These are phyloP conservation scores for Pogonomyrmex californicus DNA, from an alignment of 1,140 invertebrate genomes.

Conservation along the genomic window DNA sequence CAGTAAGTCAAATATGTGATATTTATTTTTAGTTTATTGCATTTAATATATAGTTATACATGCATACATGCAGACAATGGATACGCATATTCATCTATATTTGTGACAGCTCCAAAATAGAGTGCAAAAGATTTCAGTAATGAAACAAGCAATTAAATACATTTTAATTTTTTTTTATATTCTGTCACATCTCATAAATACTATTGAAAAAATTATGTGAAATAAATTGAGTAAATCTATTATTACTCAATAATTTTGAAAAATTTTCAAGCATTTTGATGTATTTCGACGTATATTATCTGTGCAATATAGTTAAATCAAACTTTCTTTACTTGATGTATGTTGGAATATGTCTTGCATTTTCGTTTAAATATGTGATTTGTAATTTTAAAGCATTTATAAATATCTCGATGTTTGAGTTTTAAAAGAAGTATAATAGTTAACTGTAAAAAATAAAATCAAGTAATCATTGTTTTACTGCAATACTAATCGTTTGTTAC, in stretches of 20 bases:
- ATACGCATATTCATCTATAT: conserved; percentile 10
- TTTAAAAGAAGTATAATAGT: not conserved
- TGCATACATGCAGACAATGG: not conserved
- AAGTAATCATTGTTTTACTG: conserved; percentile 29
- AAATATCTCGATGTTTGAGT: conserved; percentile 14
- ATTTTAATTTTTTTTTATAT: conserved; percentile 34
- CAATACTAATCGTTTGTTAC: conserved; percentile 37
- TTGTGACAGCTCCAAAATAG: not conserved
- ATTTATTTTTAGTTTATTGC: conserved; percentile 76
- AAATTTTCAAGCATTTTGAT: conserved; percentile 6
- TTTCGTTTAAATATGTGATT: conserved; percentile 10
- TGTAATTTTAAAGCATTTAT: conserved; percentile 31
- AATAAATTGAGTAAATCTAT: conserved; percentile 26
- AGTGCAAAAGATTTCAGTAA: conserved; percentile 21
- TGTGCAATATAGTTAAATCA: conserved; percentile 15
- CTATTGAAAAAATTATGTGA: not conserved
- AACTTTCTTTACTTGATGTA: conserved; percentile 33
- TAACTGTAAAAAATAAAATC: not conserved
- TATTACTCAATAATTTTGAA: conserved; percentile 10
- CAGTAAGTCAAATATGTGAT: conserved; percentile 74
- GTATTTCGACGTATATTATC: conserved; percentile 31
- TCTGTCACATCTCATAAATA: conserved; percentile 1
- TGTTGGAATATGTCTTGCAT: conserved; percentile 17
- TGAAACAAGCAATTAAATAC: conserved; percentile 31
- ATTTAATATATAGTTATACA: conserved; percentile 53